A percentile compares a stretch with the other conserved stretches of the same genome.
Conservation (phyloP, 2,888 invertebrate genomes). For the Limnephilus rhombicus region DNA sequence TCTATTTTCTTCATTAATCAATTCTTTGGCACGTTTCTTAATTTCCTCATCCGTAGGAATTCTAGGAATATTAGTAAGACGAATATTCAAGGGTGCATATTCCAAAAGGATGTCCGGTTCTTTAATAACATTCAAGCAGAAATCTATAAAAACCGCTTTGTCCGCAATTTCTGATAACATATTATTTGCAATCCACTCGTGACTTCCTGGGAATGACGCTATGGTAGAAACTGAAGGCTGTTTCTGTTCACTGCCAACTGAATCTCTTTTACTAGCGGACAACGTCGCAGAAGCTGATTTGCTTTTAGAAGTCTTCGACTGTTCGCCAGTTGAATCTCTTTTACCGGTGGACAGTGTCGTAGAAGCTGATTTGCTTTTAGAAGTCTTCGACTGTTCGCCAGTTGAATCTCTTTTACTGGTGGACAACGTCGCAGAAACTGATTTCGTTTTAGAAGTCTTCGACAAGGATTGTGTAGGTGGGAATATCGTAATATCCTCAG, state of each 20-base stretch:
- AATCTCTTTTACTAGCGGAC: neutral
- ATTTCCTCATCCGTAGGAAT: conserved; percentile 72
- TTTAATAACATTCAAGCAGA: conserved; percentile 68
- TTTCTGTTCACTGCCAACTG: too few species aligned
- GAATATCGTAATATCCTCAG: neutral
- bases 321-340: neutral
- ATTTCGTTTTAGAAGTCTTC: neutral
- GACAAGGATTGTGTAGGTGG: neutral
- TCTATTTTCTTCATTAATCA: conserved; percentile 71
- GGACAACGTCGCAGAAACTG: neutral
- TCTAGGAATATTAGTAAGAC: conserved; percentile 68
- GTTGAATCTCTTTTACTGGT: neutral
- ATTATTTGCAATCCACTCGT: neutral
- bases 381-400: neutral
- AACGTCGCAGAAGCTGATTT: neutral
- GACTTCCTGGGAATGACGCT: neutral
- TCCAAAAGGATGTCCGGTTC: conserved; percentile 68
- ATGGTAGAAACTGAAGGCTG: neutral
- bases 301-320: neutral
- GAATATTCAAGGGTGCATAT: conserved; percentile 73
- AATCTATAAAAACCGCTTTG: conserved; percentile 67
- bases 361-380: neutral
- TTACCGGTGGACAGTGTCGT: neutral
- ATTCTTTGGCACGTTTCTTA: conserved; percentile 74
- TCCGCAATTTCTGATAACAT: conserved; percentile 68